Conservation (phyloP, 2,113 vertebrate species). For the Calyptommatus sinebrachiatus region DNA sequence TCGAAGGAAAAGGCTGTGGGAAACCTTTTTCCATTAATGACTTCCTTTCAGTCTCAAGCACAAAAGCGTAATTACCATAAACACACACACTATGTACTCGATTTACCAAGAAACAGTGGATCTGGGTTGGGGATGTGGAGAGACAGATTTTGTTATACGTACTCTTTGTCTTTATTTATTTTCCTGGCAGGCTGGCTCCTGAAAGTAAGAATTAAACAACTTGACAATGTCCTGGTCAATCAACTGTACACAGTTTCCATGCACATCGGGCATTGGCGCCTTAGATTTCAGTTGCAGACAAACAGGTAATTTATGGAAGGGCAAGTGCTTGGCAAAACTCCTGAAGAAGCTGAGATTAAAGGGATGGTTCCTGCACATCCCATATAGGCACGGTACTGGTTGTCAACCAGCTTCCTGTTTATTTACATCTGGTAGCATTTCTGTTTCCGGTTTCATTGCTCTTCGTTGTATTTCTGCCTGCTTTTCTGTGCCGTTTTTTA, state of each 20-base stretch:
- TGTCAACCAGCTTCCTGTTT: no score
- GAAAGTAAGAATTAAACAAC: constrained; percentile 28
- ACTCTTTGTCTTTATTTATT: not conserved
- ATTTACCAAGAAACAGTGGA: constrained; percentile 10
- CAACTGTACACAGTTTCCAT: constrained; percentile 6
- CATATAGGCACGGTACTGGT: no score
- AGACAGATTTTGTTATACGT: no score
- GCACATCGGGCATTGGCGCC: not conserved
- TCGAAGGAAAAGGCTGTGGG: not conserved
- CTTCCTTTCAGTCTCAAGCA: constrained; percentile 21
- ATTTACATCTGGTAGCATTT: no score
- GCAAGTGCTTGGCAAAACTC: not conserved
- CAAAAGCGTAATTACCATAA: constrained; percentile 26
- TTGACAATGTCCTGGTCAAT: not conserved
- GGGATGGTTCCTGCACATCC: not conserved
- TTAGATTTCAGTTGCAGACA: not conserved
- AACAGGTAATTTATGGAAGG: not conserved
- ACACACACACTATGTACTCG: not conserved
- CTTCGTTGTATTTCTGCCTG: no score
- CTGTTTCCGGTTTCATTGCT: no score
- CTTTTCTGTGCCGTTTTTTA: no score
- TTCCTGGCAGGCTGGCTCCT: constrained; percentile 32
- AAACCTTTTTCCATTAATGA: constrained; percentile 31
- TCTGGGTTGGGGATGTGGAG: no score
- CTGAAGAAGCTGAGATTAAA: not conserved